Evolutionary conservation across 2,113 vertebrate genomes (phyloP), one percentile per base, ranked within the genome.

Genomic region (Rissa tridactyla): DNA sequence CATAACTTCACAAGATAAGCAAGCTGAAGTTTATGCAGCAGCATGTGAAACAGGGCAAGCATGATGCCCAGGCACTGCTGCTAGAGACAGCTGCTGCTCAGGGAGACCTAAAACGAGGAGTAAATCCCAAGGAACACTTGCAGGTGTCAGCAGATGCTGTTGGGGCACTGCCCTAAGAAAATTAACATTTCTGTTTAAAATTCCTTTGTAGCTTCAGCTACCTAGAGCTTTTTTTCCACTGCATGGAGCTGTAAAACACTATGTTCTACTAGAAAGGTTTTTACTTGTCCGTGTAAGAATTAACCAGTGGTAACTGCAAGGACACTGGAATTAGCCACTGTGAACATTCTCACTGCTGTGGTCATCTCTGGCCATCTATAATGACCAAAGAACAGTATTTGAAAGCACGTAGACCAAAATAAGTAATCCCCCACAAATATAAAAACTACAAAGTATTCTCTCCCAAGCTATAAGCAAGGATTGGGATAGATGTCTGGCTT

Each of bases 91-190:
- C 61, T 60, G 61, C 32, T 51, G 20, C 15, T 40, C 58, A 29
- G 46, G 51, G 21, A 10, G 23, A 47, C 42, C 38, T 21, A 9
- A 26, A 26, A 11, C 52, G 34, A 58, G 32, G 19, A 58, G 20
- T 20, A 58, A 29, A 18, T 5, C 21, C 52, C 51, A 22, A 9
- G 40, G 47, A 27, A 21, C 69, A 44, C 16, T 13, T 22, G 15
- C 14, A 15, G 40, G 17, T 1, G 1, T 13, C 8, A 22, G 60
- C 23, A 25, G n/a, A 6, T 10, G 7, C 75, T 54, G 14, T 2
- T 9, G 21, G 15, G 18, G 7, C 71, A 29, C 9, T 16, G 11
- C 54, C n/a, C n/a, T 30, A 11, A 5, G 46, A 51, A 75, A 65
- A 52, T 9, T 30, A 9, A 21, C 15, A 16, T 40, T 66, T 55